These are phyloP conservation scores for Eurois occulta DNA, from an alignment of 2,888 invertebrate species.

Conservation along the genomic window DNA sequence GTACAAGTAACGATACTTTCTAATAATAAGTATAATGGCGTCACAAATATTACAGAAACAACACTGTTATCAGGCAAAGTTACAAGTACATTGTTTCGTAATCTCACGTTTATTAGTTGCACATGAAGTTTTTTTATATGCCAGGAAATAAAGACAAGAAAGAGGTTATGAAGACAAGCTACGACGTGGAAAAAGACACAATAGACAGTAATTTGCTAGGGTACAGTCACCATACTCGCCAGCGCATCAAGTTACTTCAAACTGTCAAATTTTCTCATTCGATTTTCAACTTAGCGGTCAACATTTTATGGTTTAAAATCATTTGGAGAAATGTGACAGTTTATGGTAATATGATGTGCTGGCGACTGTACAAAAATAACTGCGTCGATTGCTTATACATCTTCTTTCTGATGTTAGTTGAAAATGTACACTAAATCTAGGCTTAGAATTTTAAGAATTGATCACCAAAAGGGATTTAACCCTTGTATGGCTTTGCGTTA, in stretches of 20 bases:
- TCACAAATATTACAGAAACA: conserved; percentile 1
- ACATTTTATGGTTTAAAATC: too few relatives aligned
- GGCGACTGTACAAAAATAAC: background rate
- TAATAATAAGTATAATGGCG: background rate
- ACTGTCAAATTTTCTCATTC: too few relatives aligned
- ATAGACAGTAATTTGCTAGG: conserved; percentile 2
- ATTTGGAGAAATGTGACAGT: too few relatives aligned
- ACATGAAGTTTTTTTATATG: conserved; percentile 8
- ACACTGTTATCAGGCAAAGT: conserved; percentile 8
- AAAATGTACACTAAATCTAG: too few relatives aligned
- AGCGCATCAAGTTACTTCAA: too few relatives aligned
- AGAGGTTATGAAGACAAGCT: background rate
- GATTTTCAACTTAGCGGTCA: too few relatives aligned
- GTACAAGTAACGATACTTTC: background rate
- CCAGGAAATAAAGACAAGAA: conserved; percentile 2
- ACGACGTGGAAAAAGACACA: conserved; percentile 2
- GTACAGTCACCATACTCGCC: too few relatives aligned
- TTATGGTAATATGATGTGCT: too few relatives aligned
- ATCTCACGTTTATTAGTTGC: background rate
- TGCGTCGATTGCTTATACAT: background rate
- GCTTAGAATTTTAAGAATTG: too few relatives aligned
- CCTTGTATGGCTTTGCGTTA: too few relatives aligned
- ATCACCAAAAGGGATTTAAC: too few relatives aligned
- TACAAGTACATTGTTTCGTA: conserved; percentile 1
- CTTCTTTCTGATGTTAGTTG: background rate